Evolutionary conservation across 2,888 invertebrate species (phyloP), one percentile per base, ranked within the genome.

Genomic region (Lottia scabra): DNA sequence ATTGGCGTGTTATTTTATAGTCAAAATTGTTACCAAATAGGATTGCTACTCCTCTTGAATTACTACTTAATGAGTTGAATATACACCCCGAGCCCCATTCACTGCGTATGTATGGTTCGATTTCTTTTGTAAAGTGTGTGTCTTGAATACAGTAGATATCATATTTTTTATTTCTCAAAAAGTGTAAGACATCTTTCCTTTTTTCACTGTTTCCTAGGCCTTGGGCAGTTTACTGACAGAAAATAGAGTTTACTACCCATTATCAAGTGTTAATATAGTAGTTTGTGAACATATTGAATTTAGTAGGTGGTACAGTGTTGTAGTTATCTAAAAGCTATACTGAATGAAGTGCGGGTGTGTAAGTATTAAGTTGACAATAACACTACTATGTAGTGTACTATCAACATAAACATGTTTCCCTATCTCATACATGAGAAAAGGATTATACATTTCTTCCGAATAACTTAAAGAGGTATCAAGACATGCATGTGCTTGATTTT

Each of bases 21-120:
- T 46, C 69, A 43, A 69, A 64, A 48, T 65, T 70, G 19, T 70
- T 70, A n/a, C 64, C 44, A 16, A 70, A 64, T 16, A 44, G 46
- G 15, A 64, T 70, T 19, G 27, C 63, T n/a, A 65, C 45, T 23
- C 64, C 45, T 23, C 56, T 12, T n/a, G 68, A 68, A 8, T 68
- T 48, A 48, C 48, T 48, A 12, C 15, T 48, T 15, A 48, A 19
- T 5, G 48, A 48, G 19, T 48, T 48, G 19, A 48, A 48, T 48
- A 48, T 48, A 13, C 48, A 48, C n/a, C 19, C 19, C 5, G 16
- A 48, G 19, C 13, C 48, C 48, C 48, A 48, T 12, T 48, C 48
- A 48, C 48, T 48, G 5, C 19, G 48, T 19, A 48, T 19, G 19
- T 48, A 48, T 48, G 48, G 48, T 48, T 48, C 48, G 5, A 48